A percentile compares a stretch with the other conserved stretches of the same genome.
phyloP scores from a whole-genome alignment of 2,888 invertebrate species.

The Melolontha melolontha region DNA sequence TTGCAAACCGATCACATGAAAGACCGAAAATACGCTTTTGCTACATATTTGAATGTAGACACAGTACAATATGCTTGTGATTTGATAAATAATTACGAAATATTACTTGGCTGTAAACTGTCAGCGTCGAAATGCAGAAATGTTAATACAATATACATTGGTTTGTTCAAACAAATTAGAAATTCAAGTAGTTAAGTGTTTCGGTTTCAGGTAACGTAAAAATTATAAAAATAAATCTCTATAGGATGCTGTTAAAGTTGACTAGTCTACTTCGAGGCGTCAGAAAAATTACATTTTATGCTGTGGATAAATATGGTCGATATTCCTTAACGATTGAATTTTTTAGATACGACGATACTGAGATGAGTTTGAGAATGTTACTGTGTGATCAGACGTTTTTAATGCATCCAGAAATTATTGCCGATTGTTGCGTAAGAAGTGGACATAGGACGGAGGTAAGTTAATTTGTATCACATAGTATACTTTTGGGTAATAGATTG shows the following conservation, averaged over 20 bases:
- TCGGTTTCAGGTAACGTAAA: constrained; percentile 11
- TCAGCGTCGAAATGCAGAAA: neutral
- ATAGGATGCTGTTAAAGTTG: constrained; percentile 2
- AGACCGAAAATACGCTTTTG: constrained; percentile 13
- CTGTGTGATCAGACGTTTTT: constrained; percentile 15
- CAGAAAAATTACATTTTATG: constrained; percentile 22
- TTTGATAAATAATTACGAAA: constrained; percentile 27
- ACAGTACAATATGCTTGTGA: constrained; percentile 9
- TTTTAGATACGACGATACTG: constrained; percentile 13
- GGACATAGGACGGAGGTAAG: neutral
- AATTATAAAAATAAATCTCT: constrained; percentile 17
- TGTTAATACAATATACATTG: neutral
- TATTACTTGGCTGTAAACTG: constrained; percentile 7
- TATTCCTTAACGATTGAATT: constrained; percentile 15
- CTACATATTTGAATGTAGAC: neutral
- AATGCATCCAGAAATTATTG: constrained; percentile 22
- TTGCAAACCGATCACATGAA: neutral
- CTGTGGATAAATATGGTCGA: constrained; percentile 15
- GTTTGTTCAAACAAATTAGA: neutral
- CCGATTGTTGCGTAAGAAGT: constrained; percentile 1
- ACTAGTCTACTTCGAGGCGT: constrained; percentile 6
- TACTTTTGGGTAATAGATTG: too few species aligned
- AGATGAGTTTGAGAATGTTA: constrained; percentile 14
- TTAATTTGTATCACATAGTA: neutral
- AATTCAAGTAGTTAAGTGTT: neutral